phyloP scores from a whole-genome alignment of 2,113 vertebrate species.

The Lipotes vexillifer region DNA sequence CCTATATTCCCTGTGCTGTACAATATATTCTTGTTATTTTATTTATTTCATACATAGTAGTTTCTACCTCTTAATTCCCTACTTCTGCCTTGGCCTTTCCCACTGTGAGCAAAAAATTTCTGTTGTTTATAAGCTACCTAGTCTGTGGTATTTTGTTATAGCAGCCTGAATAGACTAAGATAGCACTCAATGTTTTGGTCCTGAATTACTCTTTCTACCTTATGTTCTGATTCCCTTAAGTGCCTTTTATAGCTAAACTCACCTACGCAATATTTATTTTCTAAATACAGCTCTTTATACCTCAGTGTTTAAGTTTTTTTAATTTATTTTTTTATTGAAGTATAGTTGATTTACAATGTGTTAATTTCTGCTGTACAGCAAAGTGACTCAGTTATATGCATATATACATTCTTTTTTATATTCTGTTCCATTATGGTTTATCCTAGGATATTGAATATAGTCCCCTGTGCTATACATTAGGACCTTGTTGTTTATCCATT shows the following conservation, averaged over 20 bases:
- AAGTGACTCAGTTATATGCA: too few species aligned
- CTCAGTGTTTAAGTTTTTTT: background rate
- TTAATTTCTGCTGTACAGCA: too few species aligned
- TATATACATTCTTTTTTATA: too few species aligned
- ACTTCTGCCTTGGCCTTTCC: too few species aligned
- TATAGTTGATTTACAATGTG: too few species aligned
- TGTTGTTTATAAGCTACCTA: background rate
- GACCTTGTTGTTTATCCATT: too few species aligned
- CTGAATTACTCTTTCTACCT: background rate
- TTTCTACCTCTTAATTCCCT: background rate
- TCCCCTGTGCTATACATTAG: too few species aligned
- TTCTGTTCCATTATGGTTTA: too few species aligned
- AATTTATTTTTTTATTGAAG: too few species aligned
- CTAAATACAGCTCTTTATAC: background rate
- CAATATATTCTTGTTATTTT: too few species aligned
- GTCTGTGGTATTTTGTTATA: background rate
- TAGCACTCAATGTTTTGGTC: background rate
- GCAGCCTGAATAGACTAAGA: background rate
- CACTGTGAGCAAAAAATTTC: background rate
- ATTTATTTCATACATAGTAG: too few species aligned
- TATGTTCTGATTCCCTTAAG: background rate
- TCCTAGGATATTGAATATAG: too few species aligned
- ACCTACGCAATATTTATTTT: background rate
- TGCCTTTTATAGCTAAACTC: background rate
- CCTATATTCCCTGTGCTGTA: background rate